Evolutionary conservation across 1,140 invertebrate genomes (phyloP).

Genomic region (Musca domestica): DNA sequence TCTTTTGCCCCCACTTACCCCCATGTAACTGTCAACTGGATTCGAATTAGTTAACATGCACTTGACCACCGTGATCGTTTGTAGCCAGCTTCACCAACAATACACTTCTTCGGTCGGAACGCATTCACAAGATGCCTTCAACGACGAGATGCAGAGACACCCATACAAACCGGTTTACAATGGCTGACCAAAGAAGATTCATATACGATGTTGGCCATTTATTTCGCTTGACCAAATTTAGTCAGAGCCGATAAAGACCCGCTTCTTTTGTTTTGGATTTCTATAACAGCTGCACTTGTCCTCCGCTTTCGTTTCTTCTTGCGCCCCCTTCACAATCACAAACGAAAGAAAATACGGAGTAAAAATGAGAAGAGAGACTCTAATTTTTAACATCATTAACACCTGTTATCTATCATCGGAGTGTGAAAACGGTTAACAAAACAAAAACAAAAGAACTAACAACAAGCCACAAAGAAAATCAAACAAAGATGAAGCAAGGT

Average conservation of each 20-base stretch:
- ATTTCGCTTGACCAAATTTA: slow-evolving; percentile 2
- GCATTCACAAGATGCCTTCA: too few species aligned
- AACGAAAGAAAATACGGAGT: too few species aligned
- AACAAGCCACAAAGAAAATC: too few species aligned
- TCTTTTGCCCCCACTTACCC: too few species aligned
- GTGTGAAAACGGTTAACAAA: not conserved
- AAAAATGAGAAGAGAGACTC: not conserved
- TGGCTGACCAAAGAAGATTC: too few species aligned
- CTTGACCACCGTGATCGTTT: not conserved
- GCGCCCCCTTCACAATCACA: too few species aligned
- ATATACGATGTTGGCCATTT: too few species aligned
- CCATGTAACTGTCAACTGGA: slow-evolving; percentile 9
- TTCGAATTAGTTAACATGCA: not conserved
- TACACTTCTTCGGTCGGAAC: not conserved
- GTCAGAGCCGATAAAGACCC: not conserved
- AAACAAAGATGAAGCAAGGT: too few species aligned
- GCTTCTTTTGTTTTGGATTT: not conserved
- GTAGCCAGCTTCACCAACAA: not conserved
- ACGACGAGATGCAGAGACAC: too few species aligned
- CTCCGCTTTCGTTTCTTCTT: not conserved
- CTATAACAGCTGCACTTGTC: not conserved
- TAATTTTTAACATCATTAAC: slow-evolving; percentile 1
- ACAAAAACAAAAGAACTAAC: too few species aligned
- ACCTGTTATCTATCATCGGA: slow-evolving; percentile 5
- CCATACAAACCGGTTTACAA: too few species aligned